Percentiles rank a stretch among this genome's conserved stretches.
phyloP scores from a whole-genome alignment of 2,888 invertebrate genomes.

The Cheilosia scutellata region DNA sequence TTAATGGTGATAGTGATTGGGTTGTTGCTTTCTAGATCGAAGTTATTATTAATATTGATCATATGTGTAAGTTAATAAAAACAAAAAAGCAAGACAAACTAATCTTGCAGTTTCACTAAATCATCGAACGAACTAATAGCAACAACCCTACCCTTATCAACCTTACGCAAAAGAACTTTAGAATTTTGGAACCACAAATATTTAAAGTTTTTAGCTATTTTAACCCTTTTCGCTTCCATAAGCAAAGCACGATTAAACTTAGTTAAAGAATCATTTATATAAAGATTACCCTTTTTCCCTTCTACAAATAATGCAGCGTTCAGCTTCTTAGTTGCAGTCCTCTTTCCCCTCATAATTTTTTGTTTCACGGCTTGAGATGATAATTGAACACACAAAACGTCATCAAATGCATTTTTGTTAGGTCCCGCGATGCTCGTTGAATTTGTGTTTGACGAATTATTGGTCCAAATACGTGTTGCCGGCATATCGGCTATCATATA shows the following conservation, averaged over 20 bases:
- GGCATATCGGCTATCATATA: not conserved
- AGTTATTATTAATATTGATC: not conserved
- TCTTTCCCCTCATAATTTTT: not conserved
- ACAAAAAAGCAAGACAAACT: not conserved
- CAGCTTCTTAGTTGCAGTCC: slow-evolving; percentile 17
- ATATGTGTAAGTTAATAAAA: not conserved
- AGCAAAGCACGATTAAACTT: not conserved
- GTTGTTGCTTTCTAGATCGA: not conserved
- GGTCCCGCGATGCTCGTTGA: not conserved
- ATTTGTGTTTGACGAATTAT: not conserved
- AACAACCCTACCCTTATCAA: slow-evolving; percentile 34
- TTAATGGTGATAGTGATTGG: not conserved
- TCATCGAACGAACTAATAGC: slow-evolving; percentile 30
- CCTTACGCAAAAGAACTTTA: slow-evolving; percentile 19
- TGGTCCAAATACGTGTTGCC: not conserved
- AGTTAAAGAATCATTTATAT: slow-evolving; percentile 1
- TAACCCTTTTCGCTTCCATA: not conserved
- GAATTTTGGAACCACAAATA: slow-evolving; percentile 4
- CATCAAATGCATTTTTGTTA: not conserved
- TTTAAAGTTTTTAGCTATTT: slow-evolving; percentile 16
- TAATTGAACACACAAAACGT: too few relatives aligned
- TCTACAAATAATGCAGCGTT: slow-evolving; percentile 12
- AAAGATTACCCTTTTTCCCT: slow-evolving; percentile 5
- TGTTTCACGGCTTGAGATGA: too few relatives aligned
- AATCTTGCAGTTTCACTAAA: not conserved